Percentiles rank a stretch among this genome's conserved stretches.
These are phyloP conservation scores for Cyanoderma ruficeps DNA, from an alignment of 2,113 vertebrate genomes.

Conservation along the genomic window DNA sequence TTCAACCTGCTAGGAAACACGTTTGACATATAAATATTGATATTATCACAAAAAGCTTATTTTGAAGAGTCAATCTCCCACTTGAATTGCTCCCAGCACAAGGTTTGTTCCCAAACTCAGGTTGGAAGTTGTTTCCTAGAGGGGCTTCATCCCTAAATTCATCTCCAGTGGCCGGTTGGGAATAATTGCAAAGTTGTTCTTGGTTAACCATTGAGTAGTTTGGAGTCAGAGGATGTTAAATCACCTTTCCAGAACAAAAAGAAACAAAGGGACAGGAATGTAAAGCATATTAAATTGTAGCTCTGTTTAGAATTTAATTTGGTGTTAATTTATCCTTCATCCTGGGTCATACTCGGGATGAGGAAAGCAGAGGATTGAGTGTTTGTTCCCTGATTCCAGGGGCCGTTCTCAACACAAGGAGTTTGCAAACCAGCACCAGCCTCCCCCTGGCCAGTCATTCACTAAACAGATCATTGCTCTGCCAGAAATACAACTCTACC, in stretches of 20 bases:
- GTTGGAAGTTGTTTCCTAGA: neutral
- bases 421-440: neutral
- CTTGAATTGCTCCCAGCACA: neutral
- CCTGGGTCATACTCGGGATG: accelerated
- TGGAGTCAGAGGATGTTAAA: neutral
- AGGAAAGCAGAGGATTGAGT: neutral
- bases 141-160: neutral
- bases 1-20: neutral
- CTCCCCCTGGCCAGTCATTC: neutral
- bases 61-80: neutral
- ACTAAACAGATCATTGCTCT: neutral
- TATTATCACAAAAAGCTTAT: neutral
- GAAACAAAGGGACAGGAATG: neutral
- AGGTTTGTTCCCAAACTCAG: neutral
- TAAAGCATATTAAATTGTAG: neutral
- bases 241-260: neutral
- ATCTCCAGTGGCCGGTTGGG: neutral
- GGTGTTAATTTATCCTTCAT: neutral
- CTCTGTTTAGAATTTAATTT: neutral
- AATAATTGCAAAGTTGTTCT: neutral
- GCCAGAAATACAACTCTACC: neutral
- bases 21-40: neutral
- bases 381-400: neutral
- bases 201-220: neutral
- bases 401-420: neutral